Evolutionary conservation across 23 tunicate species (phyloP), one percentile per base, ranked within the genome.

Genomic region (Clavelina lepadiformis): DNA sequence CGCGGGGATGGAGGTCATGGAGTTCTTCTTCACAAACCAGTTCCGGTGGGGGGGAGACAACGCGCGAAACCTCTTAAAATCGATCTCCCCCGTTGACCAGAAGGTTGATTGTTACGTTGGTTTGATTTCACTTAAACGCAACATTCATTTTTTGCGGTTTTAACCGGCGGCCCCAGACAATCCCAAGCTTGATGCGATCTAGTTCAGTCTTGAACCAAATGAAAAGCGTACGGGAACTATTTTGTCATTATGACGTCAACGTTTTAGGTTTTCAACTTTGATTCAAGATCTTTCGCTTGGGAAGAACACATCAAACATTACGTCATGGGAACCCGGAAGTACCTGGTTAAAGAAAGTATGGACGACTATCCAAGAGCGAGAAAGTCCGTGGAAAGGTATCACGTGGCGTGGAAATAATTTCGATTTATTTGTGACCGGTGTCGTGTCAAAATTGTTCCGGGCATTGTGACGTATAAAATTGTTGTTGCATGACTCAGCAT

Each of bases 291-390:
- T 2, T 72, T 87, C 46, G 46, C 57, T 18, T 87, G 96, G 96
- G 58, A 79, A 26, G 87, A 87, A 47, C 65, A 79, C 5, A 67
- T 80, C 32, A 73, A 61, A 23, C 67, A 58, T 29, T 80, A 72
- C 52, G 65, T 82, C 50, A 68, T 79, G 25, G 96, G 96, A 35
- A 74, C 87, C 19, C 65, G 96, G 36, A 66, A 74, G 46, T 77
- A 56, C 61, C 49, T 87, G 18, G 57, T 74, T 15, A 87, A 87
- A 36, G 88, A 87, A 49, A 71, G 68, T 61, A 83, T 82, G 72
- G 67, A 73, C 23, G 67, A 67, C 23, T 87, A 87, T 58, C 81
- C 86, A 3, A 34, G 52, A 7, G 96, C 96, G 24, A 57, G 96
- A 76, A 79, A 66, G 38, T 45, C 56, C 15, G 5, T 87, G 3